Evolutionary conservation across 2,888 invertebrate genomes (phyloP).

Genomic region (Luperina testacea): DNA sequence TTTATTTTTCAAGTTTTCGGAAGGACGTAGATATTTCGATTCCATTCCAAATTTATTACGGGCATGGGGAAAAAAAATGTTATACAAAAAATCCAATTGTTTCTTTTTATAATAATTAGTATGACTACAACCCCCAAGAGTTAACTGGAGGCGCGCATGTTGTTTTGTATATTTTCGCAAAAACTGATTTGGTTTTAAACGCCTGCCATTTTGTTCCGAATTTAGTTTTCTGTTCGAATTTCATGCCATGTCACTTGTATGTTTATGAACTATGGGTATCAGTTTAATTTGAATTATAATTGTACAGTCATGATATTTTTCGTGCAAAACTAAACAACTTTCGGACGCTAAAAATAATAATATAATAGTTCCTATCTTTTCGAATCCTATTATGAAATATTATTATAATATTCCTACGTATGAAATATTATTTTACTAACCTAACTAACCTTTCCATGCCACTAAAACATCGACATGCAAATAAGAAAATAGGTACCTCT

Average conservation of each 20-base stretch:
- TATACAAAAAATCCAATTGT: too few relatives aligned
- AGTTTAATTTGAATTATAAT: too few relatives aligned
- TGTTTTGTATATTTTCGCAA: too few relatives aligned
- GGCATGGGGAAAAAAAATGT: not conserved
- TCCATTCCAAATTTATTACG: not conserved
- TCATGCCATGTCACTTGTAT: too few relatives aligned
- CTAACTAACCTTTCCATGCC: not conserved
- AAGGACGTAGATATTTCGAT: not conserved
- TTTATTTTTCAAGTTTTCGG: not conserved
- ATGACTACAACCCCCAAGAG: too few relatives aligned
- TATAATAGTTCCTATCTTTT: not conserved
- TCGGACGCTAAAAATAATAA: not conserved
- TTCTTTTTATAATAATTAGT: too few relatives aligned
- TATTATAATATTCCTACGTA: too few relatives aligned
- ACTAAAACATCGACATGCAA: conserved; percentile 4
- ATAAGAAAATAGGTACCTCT: not conserved
- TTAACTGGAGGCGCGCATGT: too few relatives aligned
- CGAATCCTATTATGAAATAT: not conserved
- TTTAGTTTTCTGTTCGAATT: too few relatives aligned
- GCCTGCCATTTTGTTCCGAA: too few relatives aligned
- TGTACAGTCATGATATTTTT: not conserved
- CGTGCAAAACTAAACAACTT: not conserved
- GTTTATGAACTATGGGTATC: too few relatives aligned
- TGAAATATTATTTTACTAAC: not conserved
- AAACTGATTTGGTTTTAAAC: too few relatives aligned